These are phyloP conservation scores for Cheilosia pagana DNA, from an alignment of 2,888 invertebrate genomes.

Conservation along the genomic window DNA sequence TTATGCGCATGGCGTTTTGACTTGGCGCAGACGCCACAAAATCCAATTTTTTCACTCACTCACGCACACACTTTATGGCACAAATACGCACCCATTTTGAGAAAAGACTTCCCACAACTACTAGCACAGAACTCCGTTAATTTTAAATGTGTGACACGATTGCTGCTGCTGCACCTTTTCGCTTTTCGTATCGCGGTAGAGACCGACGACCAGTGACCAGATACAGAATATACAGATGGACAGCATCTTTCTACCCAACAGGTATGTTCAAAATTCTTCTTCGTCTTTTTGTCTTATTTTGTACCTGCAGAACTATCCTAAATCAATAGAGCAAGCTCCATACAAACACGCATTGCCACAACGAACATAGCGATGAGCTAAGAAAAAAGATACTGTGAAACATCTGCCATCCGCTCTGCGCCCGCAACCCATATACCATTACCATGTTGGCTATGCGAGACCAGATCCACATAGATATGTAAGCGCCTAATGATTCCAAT, in stretches of 20 bases:
- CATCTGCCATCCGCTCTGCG: constrained; percentile 8
- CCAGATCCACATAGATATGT: constrained; percentile 47
- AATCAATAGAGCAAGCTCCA: constrained; percentile 1
- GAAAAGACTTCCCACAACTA: constrained; percentile 15
- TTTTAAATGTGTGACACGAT: constrained; percentile 34
- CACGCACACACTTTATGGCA: constrained; percentile 8
- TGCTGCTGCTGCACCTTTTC: constrained; percentile 43
- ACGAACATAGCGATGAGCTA: constrained; percentile 57
- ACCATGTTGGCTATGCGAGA: constrained; percentile 2
- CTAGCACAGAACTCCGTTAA: constrained; percentile 1
- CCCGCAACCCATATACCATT: not conserved
- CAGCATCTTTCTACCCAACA: constrained; percentile 34
- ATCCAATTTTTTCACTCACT: not conserved
- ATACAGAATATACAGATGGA: not conserved
- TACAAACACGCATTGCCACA: constrained; percentile 5
- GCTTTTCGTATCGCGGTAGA: not conserved
- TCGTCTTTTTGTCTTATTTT: not conserved
- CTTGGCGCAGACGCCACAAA: constrained; percentile 39
- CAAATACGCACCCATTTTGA: constrained; percentile 32
- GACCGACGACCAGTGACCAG: not conserved
- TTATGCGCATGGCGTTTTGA: constrained; percentile 26
- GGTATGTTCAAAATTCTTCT: constrained; percentile 19
- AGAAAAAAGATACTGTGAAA: constrained; percentile 50
- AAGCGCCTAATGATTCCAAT: constrained; percentile 57
- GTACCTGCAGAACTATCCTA: not conserved